Base-by-base conservation (phyloP, 2,113 vertebrate species). In the Prinia subflava region DNA sequence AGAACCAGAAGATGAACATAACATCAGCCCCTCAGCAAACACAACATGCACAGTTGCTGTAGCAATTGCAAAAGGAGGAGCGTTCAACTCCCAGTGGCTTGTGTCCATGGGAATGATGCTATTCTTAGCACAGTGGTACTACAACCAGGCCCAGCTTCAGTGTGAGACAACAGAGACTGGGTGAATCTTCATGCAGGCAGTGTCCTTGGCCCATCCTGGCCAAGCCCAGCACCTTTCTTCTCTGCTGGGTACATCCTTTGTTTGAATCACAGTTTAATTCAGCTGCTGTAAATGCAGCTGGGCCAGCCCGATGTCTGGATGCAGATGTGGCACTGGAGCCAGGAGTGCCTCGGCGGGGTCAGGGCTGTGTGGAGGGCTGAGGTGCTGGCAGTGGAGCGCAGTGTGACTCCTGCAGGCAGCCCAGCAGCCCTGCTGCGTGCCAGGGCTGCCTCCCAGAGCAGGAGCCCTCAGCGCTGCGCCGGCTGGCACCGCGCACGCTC, bases 351-450 rank as follows among this genome's bases (percentile, higher is more conserved):
- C 24, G 0, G n/a, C 2, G 0, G 80, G 62, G 69, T 89, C 53
- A 17, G n/a, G 69, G 52, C 63, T 67, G 52, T 10, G 2, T 33
- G 7, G 6, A n/a, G 57, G 57, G 74, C 23, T 20, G 74, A 78
- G 69, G 74, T 82, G 81, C 64, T 79, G 74, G 23, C 62, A 30
- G 69, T 15, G 74, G 63, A 19, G 81, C 1, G 0, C 70, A 30
- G 73, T 3, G 4, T 22, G 50, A 42, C 42, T 91, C 78, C 83
- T 39, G 63, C 87, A 55, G 87, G 91, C 94, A 87, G 92, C 92
- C 73, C 80, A 46, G 84, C 91, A 77, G 91, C 89, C 42, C 42
- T 18, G 5, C 57, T 82, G 44, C 56, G 49, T 64, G 77, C 64
- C 55, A 69, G 41, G 47, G 67, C 81, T 87, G 53, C 14, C 37